phyloP scores from a whole-genome alignment of 1,140 invertebrate genomes.

The Drosophila varians region DNA sequence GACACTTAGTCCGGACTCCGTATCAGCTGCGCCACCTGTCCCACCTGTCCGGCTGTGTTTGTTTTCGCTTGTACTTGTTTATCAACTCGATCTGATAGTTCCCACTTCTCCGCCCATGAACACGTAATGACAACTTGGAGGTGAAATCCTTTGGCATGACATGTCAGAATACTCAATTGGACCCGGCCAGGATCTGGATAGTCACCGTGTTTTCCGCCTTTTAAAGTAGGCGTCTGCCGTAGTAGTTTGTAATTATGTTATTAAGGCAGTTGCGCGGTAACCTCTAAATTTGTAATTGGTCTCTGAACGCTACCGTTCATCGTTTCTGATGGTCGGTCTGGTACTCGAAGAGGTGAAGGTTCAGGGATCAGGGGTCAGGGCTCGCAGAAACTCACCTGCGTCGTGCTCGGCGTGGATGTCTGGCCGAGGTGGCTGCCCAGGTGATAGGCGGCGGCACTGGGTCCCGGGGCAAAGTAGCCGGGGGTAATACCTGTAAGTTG shows the following conservation, averaged over 20 bases:
- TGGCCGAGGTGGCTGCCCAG: slow-evolving; percentile 83
- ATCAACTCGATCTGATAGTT: slow-evolving; percentile 34
- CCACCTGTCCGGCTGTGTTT: slow-evolving; percentile 43
- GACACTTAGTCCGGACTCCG: slow-evolving; percentile 19
- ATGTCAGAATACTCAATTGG: slow-evolving; percentile 52
- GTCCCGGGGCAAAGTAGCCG: slow-evolving; percentile 83
- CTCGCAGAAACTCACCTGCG: slow-evolving; percentile 76
- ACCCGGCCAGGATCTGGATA: slow-evolving; percentile 55
- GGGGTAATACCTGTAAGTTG: slow-evolving; percentile 81
- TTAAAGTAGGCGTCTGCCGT: slow-evolving; percentile 75
- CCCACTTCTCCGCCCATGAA: slow-evolving; percentile 41
- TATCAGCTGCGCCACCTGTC: slow-evolving; percentile 17
- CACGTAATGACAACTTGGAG: slow-evolving; percentile 66
- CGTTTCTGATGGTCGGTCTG: slow-evolving; percentile 32
- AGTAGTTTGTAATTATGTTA: slow-evolving; percentile 80
- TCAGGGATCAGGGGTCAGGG: slow-evolving; percentile 2
- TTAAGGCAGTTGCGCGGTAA: slow-evolving; percentile 53
- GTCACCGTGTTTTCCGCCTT: slow-evolving; percentile 75
- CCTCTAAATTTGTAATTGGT: slow-evolving; percentile 62
- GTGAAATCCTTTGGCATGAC: slow-evolving; percentile 71
- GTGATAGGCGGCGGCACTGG: slow-evolving; percentile 83
- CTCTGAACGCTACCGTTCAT: slow-evolving; percentile 62
- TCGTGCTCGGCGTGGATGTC: slow-evolving; percentile 78
- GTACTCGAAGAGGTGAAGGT: slow-evolving; percentile 22
- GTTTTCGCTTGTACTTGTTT: slow-evolving; percentile 55